Evolutionary conservation across 2,888 invertebrate genomes (phyloP), one percentile per base, ranked within the genome.

Genomic region (Globia sparganii): DNA sequence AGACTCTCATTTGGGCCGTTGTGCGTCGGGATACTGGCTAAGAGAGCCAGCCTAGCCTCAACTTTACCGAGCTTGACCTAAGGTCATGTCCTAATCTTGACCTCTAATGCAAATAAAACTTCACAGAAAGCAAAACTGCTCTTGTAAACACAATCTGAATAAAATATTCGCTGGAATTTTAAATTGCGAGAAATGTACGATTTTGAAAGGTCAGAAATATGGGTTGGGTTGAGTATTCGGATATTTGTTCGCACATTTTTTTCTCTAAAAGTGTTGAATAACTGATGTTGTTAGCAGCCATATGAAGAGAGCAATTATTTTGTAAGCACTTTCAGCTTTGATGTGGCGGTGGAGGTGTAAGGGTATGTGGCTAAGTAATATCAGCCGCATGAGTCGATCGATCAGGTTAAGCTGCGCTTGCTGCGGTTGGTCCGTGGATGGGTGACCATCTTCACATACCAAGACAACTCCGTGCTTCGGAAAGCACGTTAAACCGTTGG

Each of bases 131-230:
- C 59, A 62, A 67, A 80, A 74, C 18, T 66, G 70, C 34, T 74
- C 49, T 31, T 2, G 61, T 59, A 76, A 77, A 73, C n/a, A 61
- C 13, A 56, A 77, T 66, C 46, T 76, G 46, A 74, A 71, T 72
- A 77, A 84, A 84, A 81, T 78, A 78, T 76, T 43, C 8, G 8
- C 28, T 46, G 28, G 72, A 62, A 74, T 84, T 84, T 85, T 37
- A 72, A 72, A 77, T 72, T 68, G 59, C 68, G 40, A 74, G 53
- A 58, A 64, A 69, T 65, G 59, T 61, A 73, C 69, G 40, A 66
- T 70, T 78, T 72, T 46, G 31, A n/a, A 65, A 77, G 77, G 56
- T 66, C 37, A 66, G 8, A 61, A 70, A 77, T 67, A 62, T 77
- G 58, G 69, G 80, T 70, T 61, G 70, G 25, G 25, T 13, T 64